These are phyloP conservation scores for Pangasius larnaudii DNA, from an alignment of 2,797 vertebrate genomes.

Conservation along the genomic window DNA sequence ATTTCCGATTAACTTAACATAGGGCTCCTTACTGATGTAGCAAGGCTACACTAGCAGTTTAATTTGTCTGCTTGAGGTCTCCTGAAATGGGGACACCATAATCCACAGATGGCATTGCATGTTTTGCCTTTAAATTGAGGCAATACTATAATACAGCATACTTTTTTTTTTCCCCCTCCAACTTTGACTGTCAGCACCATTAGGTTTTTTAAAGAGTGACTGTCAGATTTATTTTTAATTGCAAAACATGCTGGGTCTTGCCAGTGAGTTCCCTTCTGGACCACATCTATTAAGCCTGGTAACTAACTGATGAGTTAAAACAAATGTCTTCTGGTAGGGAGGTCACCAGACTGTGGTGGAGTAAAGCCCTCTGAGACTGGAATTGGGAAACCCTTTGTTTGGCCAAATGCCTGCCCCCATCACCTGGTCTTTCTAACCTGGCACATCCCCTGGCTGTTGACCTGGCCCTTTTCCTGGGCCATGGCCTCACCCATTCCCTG, in stretches of 20 bases:
- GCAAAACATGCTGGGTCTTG: background rate
- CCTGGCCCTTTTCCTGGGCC: background rate
- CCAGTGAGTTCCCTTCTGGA: background rate
- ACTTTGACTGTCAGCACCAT: background rate
- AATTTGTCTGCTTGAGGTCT: background rate
- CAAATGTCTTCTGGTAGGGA: background rate
- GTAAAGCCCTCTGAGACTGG: background rate
- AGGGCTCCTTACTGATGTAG: background rate
- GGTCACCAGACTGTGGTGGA: background rate
- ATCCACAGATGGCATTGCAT: background rate
- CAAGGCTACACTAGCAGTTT: background rate
- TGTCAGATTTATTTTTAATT: background rate
- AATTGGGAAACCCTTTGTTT: conserved; percentile 1
- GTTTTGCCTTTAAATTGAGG: background rate
- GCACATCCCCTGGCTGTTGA: background rate
- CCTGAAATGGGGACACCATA: background rate
- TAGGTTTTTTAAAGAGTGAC: background rate
- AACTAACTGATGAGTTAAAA: background rate
- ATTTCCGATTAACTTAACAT: background rate
- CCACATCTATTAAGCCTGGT: background rate
- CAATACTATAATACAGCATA: background rate
- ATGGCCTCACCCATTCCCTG: background rate
- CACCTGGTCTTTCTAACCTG: background rate
- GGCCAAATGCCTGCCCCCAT: conserved; percentile 1
- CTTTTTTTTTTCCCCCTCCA: background rate